Evolutionary conservation across 2,888 invertebrate genomes (phyloP), one percentile per base, ranked within the genome.

Genomic region (Heliconius erato): DNA sequence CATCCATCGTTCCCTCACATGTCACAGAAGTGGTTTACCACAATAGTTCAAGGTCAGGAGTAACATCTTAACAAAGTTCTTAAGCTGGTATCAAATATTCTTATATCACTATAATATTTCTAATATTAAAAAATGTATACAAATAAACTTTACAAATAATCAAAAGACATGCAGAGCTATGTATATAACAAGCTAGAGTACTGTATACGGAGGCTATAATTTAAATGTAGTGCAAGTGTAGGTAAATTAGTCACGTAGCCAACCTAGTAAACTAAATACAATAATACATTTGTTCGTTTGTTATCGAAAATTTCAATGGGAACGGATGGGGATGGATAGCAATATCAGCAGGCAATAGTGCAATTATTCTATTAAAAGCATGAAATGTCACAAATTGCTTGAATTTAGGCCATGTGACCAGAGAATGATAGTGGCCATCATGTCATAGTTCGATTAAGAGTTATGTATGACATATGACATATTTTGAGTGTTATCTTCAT

Each of bases 251-350:
- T 86, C 86, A 85, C 76, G 79, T 78, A 82, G 78, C 79, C 84
- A 83, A 83, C 86, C 85, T 78, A 86, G 84, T 86, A 80, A 85
- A 84, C 86, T 85, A 86, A 81, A 86, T 86, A 86, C 82, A 85
- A 82, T 85, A 85, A 80, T 80, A 85, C 82, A 83, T 85, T 80
- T 85, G 84, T 85, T 85, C 84, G 79, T 85, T 79, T 85, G 86
- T 87, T 88, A 88, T 88, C 88, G 78, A 83, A 85, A 40, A 84
- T 71, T 84, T 86, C 87, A 88, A 87, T 87, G 88, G 85, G 88
- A 89, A 84, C 88, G 88, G 88, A 89, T 87, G 88, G 85, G 86
- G 87, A 84, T 84, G 84, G 82, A 82, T 82, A 81, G 81, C 81
- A 83, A 80, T 85, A 84, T 85, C 85, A 77, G 67, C 49, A 82